phyloP scores from a whole-genome alignment of 2,797 vertebrate genomes.

The Bovichtus diacanthus region DNA sequence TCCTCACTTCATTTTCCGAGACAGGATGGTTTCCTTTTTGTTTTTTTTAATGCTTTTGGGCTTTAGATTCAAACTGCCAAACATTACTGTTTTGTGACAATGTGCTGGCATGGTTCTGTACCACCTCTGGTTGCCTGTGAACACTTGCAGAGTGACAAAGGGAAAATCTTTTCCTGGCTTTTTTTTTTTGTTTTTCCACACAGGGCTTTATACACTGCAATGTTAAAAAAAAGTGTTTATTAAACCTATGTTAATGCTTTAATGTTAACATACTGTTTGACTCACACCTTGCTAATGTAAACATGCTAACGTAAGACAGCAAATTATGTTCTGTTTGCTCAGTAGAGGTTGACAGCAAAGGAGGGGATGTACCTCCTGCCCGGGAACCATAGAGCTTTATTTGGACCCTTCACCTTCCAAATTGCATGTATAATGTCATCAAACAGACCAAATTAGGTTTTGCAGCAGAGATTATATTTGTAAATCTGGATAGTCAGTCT shows the following conservation, averaged over 20 bases:
- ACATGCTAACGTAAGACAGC: not conserved
- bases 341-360: not conserved
- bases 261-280: not conserved
- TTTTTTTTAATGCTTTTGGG: not conserved
- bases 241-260: not conserved
- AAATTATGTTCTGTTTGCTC: not conserved
- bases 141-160: not conserved
- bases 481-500: not conserved
- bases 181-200: not conserved
- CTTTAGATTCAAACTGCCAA: conserved; percentile 3
- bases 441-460: not conserved
- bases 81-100: not conserved
- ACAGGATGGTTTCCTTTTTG: not conserved
- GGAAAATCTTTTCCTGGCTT: no score
- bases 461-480: not conserved
- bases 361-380: not conserved
- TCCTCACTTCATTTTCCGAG: conserved; percentile 19
- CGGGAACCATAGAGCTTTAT: not conserved
- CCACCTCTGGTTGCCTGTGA: not conserved
- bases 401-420: not conserved
- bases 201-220: not conserved
- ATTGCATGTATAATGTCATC: not conserved
- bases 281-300: not conserved
- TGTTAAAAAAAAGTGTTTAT: not conserved
- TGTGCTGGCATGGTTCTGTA: not conserved